Percentiles rank a stretch among this genome's conserved stretches.
Conservation (phyloP, 35 echinoderm and acorn worm species). For the Ophioderma brevispina region DNA sequence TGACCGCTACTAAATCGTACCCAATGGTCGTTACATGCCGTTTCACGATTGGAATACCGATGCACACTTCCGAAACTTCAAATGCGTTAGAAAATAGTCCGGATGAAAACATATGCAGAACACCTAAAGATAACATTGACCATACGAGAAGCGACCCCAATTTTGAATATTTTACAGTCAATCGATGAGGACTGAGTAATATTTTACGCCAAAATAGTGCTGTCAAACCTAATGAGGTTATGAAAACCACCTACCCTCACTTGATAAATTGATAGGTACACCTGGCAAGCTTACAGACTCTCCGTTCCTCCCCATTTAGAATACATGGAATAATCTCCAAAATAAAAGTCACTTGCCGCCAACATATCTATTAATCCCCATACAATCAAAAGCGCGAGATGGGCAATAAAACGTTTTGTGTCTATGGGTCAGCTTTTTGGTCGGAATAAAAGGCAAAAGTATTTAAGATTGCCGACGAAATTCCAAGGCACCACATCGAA, state of each 20-base stretch:
- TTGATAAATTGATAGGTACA: not conserved
- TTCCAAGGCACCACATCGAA: too few species aligned
- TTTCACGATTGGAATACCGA: not conserved
- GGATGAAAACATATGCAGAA: slow-evolving; percentile 11
- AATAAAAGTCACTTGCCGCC: slow-evolving; percentile 40
- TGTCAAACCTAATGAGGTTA: not conserved
- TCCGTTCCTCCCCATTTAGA: not conserved
- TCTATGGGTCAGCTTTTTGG: too few species aligned
- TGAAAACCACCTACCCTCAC: not conserved
- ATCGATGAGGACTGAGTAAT: not conserved
- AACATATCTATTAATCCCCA: slow-evolving; percentile 64
- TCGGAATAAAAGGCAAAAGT: too few species aligned
- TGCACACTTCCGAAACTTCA: slow-evolving; percentile 46
- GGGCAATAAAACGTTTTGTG: slow-evolving; percentile 15
- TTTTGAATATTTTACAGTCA: slow-evolving; percentile 1
- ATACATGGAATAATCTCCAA: slow-evolving; percentile 17
- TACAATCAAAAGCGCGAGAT: slow-evolving; percentile 54
- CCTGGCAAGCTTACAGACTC: not conserved
- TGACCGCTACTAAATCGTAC: not conserved
- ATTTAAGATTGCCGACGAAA: too few species aligned
- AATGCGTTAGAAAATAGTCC: slow-evolving; percentile 19
- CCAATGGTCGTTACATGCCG: not conserved
- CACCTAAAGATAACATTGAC: slow-evolving; percentile 13
- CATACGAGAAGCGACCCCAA: slow-evolving; percentile 10
- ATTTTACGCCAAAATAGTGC: not conserved